phyloP scores from a whole-genome alignment of 2,888 invertebrate genomes.

The Seladonia tumulorum region DNA sequence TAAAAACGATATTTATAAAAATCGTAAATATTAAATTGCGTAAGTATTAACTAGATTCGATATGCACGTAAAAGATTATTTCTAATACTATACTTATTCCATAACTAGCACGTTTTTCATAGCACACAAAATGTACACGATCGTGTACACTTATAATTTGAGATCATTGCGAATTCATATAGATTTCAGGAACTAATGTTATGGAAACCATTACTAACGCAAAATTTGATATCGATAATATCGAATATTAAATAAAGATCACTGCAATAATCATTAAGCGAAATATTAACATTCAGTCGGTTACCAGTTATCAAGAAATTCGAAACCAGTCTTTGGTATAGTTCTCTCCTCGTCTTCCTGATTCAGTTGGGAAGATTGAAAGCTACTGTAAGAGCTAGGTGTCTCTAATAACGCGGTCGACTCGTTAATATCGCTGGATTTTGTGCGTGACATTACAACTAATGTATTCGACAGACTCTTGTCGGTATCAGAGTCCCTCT shows the following conservation, averaged over 20 bases:
- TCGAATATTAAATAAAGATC: not conserved
- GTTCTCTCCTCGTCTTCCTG: conserved; percentile 77
- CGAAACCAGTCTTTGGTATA: conserved; percentile 86
- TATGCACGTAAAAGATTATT: conserved; percentile 26
- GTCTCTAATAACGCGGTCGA: conserved; percentile 80
- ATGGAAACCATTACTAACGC: conserved; percentile 9
- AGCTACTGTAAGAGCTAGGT: conserved; percentile 81
- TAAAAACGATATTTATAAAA: conserved; percentile 19
- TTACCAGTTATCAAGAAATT: conserved; percentile 87
- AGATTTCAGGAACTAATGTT: conserved; percentile 51
- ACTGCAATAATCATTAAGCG: not conserved
- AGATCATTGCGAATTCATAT: conserved; percentile 40
- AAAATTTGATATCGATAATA: conserved; percentile 16
- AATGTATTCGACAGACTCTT: conserved; percentile 77
- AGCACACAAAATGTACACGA: not conserved
- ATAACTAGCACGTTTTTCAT: conserved; percentile 4
- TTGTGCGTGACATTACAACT: conserved; percentile 75
- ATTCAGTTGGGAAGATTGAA: conserved; percentile 79
- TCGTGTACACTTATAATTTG: conserved; percentile 24
- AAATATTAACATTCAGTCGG: not conserved
- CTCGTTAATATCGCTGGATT: conserved; percentile 79
- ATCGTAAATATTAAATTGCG: conserved; percentile 7
- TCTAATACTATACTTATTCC: not conserved
- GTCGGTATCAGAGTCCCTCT: conserved; percentile 71
- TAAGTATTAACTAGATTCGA: conserved; percentile 15